Evolutionary conservation across 2,888 invertebrate species (phyloP), one percentile per base, ranked within the genome.

Genomic region (Blastobasis lacticolella): DNA sequence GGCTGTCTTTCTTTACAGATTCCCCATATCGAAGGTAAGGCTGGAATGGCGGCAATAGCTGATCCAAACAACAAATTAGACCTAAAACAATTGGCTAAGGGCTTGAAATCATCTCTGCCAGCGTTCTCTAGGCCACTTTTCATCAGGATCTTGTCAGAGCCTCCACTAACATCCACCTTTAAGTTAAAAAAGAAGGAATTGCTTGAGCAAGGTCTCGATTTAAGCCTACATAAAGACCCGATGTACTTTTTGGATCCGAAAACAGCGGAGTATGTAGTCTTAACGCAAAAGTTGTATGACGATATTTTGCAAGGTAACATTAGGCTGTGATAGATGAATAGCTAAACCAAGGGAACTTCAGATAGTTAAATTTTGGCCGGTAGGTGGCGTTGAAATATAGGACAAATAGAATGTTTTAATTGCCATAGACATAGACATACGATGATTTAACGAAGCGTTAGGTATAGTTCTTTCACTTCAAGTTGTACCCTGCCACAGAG

Each of bases 11-110:
- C 55, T 50, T 2, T 6, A n/a, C 74, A 95, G 94, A 89, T 95
- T 49, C 94, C 94, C 0, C 90, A 92, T 57, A 86, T 90, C 1
- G 95, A 96, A 81, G 98, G 98, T 0, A 92, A 93, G 75, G 97
- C 97, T 1, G 98, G 98, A 5, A 98, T 98, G 98, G 96, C 93
- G 0, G 95, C 97, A 0, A 94, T 98, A 50, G 93, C 94, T 0
- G 95, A 97, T 68, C 90, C 92, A 0, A 90, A 92, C 4, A 86
- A 88, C 9, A 90, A 89, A 50, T 66, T 95, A 8, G 91, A 95
- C 66, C 72, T 94, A 9, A 69, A 83, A 3, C 75, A 84, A 0
- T 58, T 88, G n/a, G 63, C 78, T 0, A 74, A 77, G 57, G 79
- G 81, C 1, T 57, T 88, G 0, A 75, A 68, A 23, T 61, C 91